These are phyloP conservation scores for Condylostylus longicornis DNA, from an alignment of 1,140 invertebrate species.

Conservation along the genomic window DNA sequence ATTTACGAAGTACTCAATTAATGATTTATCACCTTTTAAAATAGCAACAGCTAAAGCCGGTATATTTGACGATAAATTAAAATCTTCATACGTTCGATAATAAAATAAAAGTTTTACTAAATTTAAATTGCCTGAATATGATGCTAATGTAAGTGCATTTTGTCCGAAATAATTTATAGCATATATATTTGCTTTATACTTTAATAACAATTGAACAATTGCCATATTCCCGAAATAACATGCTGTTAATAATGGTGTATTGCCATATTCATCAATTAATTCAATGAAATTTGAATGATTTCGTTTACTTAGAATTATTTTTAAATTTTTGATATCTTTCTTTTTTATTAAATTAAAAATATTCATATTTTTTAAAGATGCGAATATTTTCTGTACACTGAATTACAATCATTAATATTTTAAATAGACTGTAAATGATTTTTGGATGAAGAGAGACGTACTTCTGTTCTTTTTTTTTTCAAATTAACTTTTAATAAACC, in stretches of 20 bases:
- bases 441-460: too few species aligned
- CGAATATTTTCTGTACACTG: too few species aligned
- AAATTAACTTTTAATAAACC: too few species aligned
- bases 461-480: too few species aligned
- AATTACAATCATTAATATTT: too few species aligned
- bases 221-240: conserved; percentile 20
- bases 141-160: conserved; percentile 24
- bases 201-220: conserved; percentile 14
- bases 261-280: conserved; percentile 20
- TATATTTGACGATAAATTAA: conserved; percentile 23
- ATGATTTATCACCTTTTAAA: conserved; percentile 11
- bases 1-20: conserved; percentile 14
- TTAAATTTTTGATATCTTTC: too few species aligned
- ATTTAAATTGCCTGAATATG: conserved; percentile 14
- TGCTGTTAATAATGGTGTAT: conserved; percentile 24
- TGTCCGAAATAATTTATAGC: conserved; percentile 25
- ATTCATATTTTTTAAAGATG: too few species aligned
- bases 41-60: conserved; percentile 23
- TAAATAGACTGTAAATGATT: too few species aligned
- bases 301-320: too few species aligned
- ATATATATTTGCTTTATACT: conserved; percentile 17
- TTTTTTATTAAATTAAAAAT: too few species aligned
- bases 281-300: too few species aligned
- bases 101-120: conserved; percentile 18
- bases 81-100: conserved; percentile 20